These are phyloP conservation scores for Drosophila ambigua DNA, from an alignment of 1,140 invertebrate species.

Conservation along the genomic window DNA sequence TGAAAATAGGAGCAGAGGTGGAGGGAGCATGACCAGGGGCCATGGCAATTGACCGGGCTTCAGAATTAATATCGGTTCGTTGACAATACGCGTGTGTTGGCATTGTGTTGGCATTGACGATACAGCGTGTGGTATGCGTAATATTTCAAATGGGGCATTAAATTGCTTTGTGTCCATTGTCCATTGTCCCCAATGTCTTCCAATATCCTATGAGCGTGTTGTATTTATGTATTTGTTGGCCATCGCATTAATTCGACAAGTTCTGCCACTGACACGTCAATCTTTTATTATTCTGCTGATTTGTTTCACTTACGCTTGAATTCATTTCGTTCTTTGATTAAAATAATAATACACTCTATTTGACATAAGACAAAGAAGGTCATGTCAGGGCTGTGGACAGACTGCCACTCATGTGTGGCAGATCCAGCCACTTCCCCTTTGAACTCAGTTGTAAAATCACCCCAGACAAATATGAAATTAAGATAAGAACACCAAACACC, in stretches of 20 bases:
- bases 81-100: constrained; percentile 6
- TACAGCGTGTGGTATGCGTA: constrained; percentile 60
- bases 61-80: constrained; percentile 21
- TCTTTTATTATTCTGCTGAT: constrained; percentile 20
- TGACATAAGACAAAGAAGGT: not conserved
- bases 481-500: constrained; percentile 33
- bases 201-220: constrained; percentile 19
- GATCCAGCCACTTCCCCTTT: not conserved
- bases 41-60: constrained; percentile 48
- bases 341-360: constrained; percentile 16
- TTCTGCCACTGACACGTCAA: constrained; percentile 27
- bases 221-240: constrained; percentile 48
- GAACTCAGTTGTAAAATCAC: constrained; percentile 12
- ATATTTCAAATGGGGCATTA: constrained; percentile 48
- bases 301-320: constrained; percentile 27
- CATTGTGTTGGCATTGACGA: constrained; percentile 17
- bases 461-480: constrained; percentile 46
- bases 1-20: not conserved
- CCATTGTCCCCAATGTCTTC: not conserved
- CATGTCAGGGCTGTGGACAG: too few species aligned
- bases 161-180: constrained; percentile 35
- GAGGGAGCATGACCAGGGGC: not conserved
- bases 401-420: not conserved
- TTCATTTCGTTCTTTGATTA: constrained; percentile 25
- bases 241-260: constrained; percentile 53